These are phyloP conservation scores for Bolinopsis microptera DNA, from an alignment of 37 sponge, comb jelly and placozoan species.

Conservation along the genomic window DNA sequence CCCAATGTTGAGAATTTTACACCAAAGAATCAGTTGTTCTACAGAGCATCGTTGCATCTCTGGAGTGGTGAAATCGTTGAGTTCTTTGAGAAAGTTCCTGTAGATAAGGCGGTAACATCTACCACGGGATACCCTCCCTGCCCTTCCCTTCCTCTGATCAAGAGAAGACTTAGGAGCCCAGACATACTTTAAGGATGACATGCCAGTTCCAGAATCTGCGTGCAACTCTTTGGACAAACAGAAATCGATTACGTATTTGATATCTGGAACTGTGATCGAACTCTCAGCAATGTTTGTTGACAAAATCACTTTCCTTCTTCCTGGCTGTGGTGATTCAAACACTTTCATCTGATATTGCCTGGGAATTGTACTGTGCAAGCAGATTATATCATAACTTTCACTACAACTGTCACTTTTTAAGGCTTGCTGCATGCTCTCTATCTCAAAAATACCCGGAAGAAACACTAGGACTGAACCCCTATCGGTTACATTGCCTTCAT, in stretches of 20 bases:
- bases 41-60: constrained; percentile 90
- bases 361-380: constrained; percentile 54
- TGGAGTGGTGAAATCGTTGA: constrained; percentile 75
- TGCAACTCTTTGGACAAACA: constrained; percentile 91
- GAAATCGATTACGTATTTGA: constrained; percentile 93
- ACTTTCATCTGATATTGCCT: constrained; percentile 58
- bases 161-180: constrained; percentile 92
- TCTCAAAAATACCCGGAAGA: constrained; percentile 91
- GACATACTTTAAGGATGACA: constrained; percentile 71
- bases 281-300: constrained; percentile 99
- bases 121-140: constrained; percentile 89
- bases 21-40: constrained; percentile 80
- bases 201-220: constrained; percentile 80
- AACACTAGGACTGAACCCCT: constrained; percentile 92
- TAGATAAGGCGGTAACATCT: constrained; percentile 84
- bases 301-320: constrained; percentile 78
- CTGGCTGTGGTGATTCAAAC: neutral
- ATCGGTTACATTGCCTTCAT: neutral
- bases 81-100: constrained; percentile 69
- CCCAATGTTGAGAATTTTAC: constrained; percentile 86
- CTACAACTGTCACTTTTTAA: constrained; percentile 58
- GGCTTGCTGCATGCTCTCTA: constrained; percentile 71
- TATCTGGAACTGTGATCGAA: constrained; percentile 96
- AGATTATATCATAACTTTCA: constrained; percentile 31
- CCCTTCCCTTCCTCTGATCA: constrained; percentile 82